These are phyloP conservation scores for Porites lobata DNA, from an alignment of 92 coral and sea anemone genomes.

Conservation along the genomic window DNA sequence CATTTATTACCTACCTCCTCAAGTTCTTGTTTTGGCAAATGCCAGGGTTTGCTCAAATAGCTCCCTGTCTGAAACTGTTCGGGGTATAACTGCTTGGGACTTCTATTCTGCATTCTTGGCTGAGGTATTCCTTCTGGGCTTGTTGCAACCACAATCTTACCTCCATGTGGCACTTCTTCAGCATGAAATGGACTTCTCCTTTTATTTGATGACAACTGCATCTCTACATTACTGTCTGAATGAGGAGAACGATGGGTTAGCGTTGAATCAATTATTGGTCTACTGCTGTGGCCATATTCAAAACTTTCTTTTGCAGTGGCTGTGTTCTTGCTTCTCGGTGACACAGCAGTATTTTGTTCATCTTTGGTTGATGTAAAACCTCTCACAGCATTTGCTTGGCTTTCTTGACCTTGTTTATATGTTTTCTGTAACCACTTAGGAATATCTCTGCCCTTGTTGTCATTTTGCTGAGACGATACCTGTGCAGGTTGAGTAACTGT, in stretches of 20 bases:
- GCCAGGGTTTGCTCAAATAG: conserved; percentile 24
- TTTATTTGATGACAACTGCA: conserved; percentile 1
- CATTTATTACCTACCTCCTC: conserved; percentile 44
- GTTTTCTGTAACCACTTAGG: conserved; percentile 26
- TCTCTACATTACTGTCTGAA: not conserved
- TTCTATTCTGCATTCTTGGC: conserved; percentile 6
- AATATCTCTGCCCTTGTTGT: no score
- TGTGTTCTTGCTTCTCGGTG: not conserved
- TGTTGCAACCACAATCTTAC: conserved; percentile 22
- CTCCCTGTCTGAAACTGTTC: conserved; percentile 59
- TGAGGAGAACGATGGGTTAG: not conserved
- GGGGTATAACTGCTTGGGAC: conserved; percentile 42
- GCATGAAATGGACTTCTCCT: conserved; percentile 21
- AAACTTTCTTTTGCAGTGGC: not conserved
- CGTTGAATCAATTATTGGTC: not conserved
- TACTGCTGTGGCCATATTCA: not conserved
- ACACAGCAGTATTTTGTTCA: not conserved
- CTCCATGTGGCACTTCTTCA: conserved; percentile 12
- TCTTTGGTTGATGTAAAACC: not conserved
- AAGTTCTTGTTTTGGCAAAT: conserved; percentile 44
- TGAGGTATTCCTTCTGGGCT: conserved; percentile 46
- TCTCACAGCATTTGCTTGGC: not conserved
- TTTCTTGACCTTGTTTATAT: not conserved
- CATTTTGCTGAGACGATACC: not conserved
- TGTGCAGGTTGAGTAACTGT: not conserved